Percentiles rank a stretch among this genome's conserved stretches.
Conservation (phyloP, 2,888 invertebrate genomes). For the Rhorus exstirpatorius region DNA sequence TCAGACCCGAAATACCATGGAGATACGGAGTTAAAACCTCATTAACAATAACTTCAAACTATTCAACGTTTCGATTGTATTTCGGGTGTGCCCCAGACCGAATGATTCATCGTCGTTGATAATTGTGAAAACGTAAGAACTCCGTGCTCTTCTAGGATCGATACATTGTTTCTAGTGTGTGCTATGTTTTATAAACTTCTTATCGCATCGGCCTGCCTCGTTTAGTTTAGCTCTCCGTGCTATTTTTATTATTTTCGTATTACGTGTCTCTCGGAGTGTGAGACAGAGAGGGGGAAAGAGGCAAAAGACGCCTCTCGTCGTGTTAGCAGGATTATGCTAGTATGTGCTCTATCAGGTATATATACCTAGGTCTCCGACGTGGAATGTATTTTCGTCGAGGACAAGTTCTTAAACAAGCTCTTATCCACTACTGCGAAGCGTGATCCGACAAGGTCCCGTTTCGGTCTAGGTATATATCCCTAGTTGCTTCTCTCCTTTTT, state of each 20-base stretch:
- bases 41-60: neutral
- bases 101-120: neutral
- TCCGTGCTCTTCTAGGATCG: neutral
- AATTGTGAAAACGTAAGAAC: neutral
- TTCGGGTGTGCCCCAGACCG: neutral
- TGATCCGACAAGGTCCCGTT: slow-evolving; percentile 27
- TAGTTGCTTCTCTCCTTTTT: neutral
- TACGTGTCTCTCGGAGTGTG: slow-evolving; percentile 36
- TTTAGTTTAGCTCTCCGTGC: slow-evolving; percentile 36
- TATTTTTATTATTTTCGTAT: slow-evolving; percentile 66
- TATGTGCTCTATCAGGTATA: neutral
- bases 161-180: neutral
- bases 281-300: neutral
- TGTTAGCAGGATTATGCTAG: slow-evolving; percentile 10
- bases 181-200: neutral
- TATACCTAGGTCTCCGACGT: slow-evolving; percentile 20
- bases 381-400: slow-evolving; percentile 66
- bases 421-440: slow-evolving; percentile 40
- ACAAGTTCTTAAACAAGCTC: slow-evolving; percentile 37
- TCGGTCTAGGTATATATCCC: neutral
- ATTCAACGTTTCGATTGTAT: neutral
- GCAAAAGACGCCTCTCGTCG: neutral
- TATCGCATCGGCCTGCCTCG: slow-evolving; percentile 36
- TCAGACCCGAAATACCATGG: neutral
- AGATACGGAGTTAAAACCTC: neutral